Evolutionary conservation across 2,888 invertebrate species (phyloP).

Genomic region (Leptinotarsa rubiginosa): DNA sequence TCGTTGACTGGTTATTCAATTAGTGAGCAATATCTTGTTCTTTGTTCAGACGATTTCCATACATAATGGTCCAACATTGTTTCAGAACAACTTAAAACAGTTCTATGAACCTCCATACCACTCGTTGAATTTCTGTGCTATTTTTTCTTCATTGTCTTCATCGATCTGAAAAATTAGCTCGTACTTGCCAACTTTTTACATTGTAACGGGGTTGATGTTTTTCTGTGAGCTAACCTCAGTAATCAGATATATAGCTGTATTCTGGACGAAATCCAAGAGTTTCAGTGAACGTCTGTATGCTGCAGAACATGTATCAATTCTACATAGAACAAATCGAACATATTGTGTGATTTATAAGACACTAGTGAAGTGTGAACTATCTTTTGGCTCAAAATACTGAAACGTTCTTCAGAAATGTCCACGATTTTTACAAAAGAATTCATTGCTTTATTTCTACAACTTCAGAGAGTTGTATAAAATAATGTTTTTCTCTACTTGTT

Average conservation of each 20-base stretch:
- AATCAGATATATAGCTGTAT: not conserved
- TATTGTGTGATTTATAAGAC: not conserved
- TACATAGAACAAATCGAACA: not conserved
- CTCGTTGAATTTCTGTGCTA: not conserved
- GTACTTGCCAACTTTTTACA: not conserved
- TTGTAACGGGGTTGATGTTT: not conserved
- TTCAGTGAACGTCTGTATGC: not conserved
- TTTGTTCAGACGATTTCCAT: no score
- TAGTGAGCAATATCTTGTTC: no score
- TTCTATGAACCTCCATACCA: no score
- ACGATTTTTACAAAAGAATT: not conserved
- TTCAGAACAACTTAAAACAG: no score
- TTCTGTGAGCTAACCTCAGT: not conserved
- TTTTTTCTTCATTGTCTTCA: not conserved
- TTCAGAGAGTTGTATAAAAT: not conserved
- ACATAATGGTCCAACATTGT: no score
- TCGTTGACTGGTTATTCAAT: no score
- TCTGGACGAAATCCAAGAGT: not conserved
- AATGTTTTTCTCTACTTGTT: no score
- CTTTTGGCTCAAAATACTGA: not conserved
- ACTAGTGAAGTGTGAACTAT: slow-evolving; percentile 1
- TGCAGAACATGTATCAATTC: not conserved
- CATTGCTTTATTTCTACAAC: not conserved
- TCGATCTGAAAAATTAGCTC: not conserved
- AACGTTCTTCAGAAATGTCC: not conserved